Base-by-base conservation (phyloP, 2,113 vertebrate genomes). In the Ammodytes marinus region DNA sequence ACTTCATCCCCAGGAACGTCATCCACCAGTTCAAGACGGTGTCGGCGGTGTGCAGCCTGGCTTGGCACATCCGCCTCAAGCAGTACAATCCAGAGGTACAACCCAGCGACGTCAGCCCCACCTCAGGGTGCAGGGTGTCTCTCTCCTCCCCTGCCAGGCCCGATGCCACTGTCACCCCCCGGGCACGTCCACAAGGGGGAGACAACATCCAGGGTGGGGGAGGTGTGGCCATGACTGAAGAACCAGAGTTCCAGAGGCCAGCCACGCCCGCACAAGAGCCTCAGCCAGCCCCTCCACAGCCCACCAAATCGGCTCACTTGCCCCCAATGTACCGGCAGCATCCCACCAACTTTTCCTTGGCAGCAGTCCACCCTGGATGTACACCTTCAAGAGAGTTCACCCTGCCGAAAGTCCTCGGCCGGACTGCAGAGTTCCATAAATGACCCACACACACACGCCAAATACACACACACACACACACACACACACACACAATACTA, bases 21-120 rank as follows among this genome's bases (percentile, higher is more conserved):
- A 98, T 99, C 86, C 98, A 99, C 92, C 98, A 99, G 94, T 99
- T 99, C 88, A 99, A 99, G 95, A 99, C 98, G 0, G 97, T 99
- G 90, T 99, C 98, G 3, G 98, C 98, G 0, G 98, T 99, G 69
- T 99, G 98, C 93, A 99, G 98, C 94, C 94, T 99, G 82, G 98
- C 98, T 68, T 99, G 98, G 98, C 98, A 99, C 90, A 97, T 99
- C 90, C 96, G 98, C 83, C 97, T 99, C 76, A 96, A 96, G 88
- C 97, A 97, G 79, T 99, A 99, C 89, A 95, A 97, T 54, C 89
- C 95, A 0, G 94, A 92, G 13, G 95, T 96, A 91, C 89, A 87
- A 91, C 63, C 86, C 27, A 68, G 58, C 12, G 88, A 92, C 65
- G 91, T 94, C 61, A 92, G 91, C 88, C 71, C 86, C 52, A 68